Percentiles rank a stretch among this genome's conserved stretches.
phyloP scores from a whole-genome alignment of 2,797 vertebrate genomes.

The Miichthys miiuy region DNA sequence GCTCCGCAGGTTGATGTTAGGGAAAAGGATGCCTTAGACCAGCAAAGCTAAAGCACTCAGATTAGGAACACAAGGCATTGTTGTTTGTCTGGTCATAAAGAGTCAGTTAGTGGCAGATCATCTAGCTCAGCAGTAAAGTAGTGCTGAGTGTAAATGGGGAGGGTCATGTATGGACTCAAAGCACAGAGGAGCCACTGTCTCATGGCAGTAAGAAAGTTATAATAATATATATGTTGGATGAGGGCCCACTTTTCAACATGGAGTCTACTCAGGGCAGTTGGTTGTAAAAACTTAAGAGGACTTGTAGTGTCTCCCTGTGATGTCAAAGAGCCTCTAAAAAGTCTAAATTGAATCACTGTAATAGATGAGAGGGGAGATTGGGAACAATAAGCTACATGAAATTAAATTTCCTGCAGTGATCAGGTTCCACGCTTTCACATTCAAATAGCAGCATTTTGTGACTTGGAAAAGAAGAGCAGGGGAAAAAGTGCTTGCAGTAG shows the following conservation, averaged over 20 bases:
- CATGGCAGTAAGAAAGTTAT: conserved; percentile 64
- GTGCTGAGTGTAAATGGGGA: conserved; percentile 45
- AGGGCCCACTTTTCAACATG: conserved; percentile 66
- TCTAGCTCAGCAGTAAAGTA: conserved; percentile 2
- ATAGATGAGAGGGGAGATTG: conserved; percentile 51
- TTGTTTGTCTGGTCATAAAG: conserved; percentile 1
- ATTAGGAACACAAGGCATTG: not conserved
- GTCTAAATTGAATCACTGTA: conserved; percentile 65
- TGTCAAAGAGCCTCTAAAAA: conserved; percentile 56
- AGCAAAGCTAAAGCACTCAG: not conserved
- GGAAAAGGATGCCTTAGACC: not conserved
- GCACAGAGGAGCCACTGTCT: conserved; percentile 73
- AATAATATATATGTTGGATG: conserved; percentile 79
- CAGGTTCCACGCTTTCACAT: conserved; percentile 48
- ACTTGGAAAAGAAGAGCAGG: conserved; percentile 10
- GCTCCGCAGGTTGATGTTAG: not conserved
- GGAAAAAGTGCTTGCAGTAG: conserved; percentile 45
- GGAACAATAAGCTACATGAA: conserved; percentile 64
- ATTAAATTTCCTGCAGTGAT: conserved; percentile 67
- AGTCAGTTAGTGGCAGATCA: conserved; percentile 2
- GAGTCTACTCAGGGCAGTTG: conserved; percentile 61
- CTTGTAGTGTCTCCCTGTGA: conserved; percentile 59
- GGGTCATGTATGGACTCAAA: conserved; percentile 62
- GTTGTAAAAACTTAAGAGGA: conserved; percentile 64
- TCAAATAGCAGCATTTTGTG: conserved; percentile 51